Percentiles rank a stretch among this genome's conserved stretches.
These are phyloP conservation scores for Mesitornis unicolor DNA, from an alignment of 2,113 vertebrate genomes.

Conservation along the genomic window DNA sequence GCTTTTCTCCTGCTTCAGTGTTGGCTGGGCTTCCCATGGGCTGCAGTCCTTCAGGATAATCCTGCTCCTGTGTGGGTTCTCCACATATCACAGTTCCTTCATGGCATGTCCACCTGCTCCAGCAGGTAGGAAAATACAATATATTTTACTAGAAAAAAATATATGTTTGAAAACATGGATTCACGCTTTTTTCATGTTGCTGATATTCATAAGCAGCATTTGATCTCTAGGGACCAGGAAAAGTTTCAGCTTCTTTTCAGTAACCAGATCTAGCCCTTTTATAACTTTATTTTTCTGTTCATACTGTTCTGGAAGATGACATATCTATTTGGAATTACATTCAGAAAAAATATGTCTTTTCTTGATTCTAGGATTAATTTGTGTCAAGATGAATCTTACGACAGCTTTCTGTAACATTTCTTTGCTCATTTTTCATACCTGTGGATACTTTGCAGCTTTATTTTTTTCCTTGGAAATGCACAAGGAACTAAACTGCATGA, in stretches of 20 bases:
- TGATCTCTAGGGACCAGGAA: neutral
- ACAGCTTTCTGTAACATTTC: neutral
- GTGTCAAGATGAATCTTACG: neutral
- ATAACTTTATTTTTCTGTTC: neutral
- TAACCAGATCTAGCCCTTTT: neutral
- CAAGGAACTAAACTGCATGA: neutral
- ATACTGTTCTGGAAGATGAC: neutral
- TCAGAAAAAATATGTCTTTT: neutral
- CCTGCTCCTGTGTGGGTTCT: neutral
- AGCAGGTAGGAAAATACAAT: neutral
- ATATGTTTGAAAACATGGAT: neutral
- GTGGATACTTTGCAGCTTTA: neutral
- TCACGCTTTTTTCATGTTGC: neutral
- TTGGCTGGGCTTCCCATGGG: neutral
- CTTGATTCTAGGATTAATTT: neutral
- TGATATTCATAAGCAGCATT: neutral
- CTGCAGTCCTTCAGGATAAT: neutral
- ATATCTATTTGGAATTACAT: neutral
- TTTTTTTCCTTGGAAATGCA: neutral
- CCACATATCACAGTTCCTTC: neutral
- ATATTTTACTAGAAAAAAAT: neutral
- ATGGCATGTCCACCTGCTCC: neutral
- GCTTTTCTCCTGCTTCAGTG: neutral
- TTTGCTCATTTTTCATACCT: neutral
- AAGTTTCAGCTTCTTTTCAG: neutral